phyloP scores from a whole-genome alignment of 2,113 vertebrate genomes.

The Dendrocopos noguchii region DNA sequence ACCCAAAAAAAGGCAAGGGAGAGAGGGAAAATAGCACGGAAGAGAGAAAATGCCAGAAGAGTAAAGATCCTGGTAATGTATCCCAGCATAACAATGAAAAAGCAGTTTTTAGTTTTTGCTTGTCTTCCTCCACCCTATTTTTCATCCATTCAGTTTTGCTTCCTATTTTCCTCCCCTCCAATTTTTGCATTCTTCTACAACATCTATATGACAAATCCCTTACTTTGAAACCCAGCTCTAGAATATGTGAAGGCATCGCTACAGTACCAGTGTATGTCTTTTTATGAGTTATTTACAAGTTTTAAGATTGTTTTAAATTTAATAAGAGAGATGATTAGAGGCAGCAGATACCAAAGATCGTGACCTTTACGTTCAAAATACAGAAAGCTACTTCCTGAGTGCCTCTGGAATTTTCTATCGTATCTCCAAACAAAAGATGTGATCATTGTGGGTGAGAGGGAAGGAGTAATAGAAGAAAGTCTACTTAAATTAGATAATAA shows the following conservation, averaged over 20 bases:
- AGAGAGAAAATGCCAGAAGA: background rate
- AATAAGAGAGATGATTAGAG: background rate
- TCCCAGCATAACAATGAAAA: background rate
- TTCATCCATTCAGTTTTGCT: background rate
- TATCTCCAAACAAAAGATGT: background rate
- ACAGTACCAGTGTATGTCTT: background rate
- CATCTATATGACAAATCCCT: background rate
- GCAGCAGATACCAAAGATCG: background rate
- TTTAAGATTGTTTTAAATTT: background rate
- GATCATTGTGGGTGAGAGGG: background rate
- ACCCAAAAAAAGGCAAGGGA: background rate
- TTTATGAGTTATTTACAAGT: background rate
- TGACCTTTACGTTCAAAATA: background rate
- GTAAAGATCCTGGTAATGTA: background rate
- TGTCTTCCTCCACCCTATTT: background rate
- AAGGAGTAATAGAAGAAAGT: conserved; percentile 12
- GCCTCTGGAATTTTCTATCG: background rate
- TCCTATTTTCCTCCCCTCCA: background rate
- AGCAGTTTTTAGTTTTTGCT: background rate
- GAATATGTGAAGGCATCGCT: background rate
- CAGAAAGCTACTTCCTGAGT: background rate
- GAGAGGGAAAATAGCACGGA: background rate
- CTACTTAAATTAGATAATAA: background rate
- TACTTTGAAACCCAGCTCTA: background rate
- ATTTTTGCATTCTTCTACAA: background rate